Evolutionary conservation across 2,888 invertebrate species (phyloP).

Genomic region (Drosophila conformis): DNA sequence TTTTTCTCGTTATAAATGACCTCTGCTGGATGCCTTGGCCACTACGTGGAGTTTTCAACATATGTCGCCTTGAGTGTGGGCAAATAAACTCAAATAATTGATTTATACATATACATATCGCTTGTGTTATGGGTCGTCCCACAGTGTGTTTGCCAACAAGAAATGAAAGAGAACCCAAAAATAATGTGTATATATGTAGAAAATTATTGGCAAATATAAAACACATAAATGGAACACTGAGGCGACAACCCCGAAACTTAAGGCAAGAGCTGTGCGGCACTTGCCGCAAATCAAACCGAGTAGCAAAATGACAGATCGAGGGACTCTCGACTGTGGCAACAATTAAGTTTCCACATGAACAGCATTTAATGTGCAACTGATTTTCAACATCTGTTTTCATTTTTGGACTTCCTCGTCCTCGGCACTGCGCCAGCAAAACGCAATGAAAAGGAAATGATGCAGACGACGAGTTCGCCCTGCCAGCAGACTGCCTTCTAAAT

Average conservation of each 20-base stretch:
- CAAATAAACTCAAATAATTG: slow-evolving; percentile 54
- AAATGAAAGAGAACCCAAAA: slow-evolving; percentile 29
- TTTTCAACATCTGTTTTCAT: slow-evolving; percentile 84
- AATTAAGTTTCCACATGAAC: slow-evolving; percentile 83
- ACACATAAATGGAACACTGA: slow-evolving; percentile 41
- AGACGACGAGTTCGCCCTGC: slow-evolving; percentile 54
- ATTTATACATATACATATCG: slow-evolving; percentile 15
- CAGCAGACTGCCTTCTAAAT: slow-evolving; percentile 57
- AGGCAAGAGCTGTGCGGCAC: slow-evolving; percentile 36
- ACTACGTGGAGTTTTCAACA: slow-evolving; percentile 28
- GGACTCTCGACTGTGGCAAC: slow-evolving; percentile 67
- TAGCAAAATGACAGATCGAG: slow-evolving; percentile 65
- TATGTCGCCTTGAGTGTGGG: slow-evolving; percentile 51
- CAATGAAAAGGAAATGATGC: slow-evolving; percentile 74
- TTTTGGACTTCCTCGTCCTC: slow-evolving; percentile 66
- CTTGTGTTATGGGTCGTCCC: slow-evolving; percentile 24
- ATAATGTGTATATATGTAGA: slow-evolving; percentile 9
- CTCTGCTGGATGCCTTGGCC: slow-evolving; percentile 18
- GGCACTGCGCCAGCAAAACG: slow-evolving; percentile 29
- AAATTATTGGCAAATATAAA: slow-evolving; percentile 58
- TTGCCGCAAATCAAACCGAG: slow-evolving; percentile 54
- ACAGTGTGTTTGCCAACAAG: slow-evolving; percentile 35
- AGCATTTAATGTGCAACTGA: slow-evolving; percentile 83
- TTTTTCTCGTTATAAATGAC: slow-evolving; percentile 20
- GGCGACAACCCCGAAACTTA: slow-evolving; percentile 44